Evolutionary conservation across 2,113 vertebrate species (phyloP).

Genomic region (Microtus oregoni): DNA sequence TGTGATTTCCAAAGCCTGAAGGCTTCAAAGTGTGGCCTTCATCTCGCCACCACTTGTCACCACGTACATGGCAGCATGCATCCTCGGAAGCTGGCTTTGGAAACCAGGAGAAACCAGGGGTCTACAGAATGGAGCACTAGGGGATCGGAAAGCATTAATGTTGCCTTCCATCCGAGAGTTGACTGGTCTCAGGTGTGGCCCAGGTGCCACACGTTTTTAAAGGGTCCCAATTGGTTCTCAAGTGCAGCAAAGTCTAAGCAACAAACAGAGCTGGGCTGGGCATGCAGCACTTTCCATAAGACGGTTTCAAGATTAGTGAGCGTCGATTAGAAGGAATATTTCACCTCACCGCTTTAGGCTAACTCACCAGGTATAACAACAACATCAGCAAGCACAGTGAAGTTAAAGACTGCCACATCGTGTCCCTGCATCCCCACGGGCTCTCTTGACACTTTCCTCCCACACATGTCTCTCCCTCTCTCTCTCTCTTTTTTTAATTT

Average conservation of each 20-base stretch:
- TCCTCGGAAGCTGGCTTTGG: neutral
- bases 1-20: neutral
- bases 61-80: neutral
- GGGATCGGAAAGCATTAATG: neutral
- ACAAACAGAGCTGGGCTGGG: neutral
- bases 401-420: slow-evolving; percentile 88
- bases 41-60: neutral
- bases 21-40: neutral
- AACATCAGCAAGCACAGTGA: slow-evolving; percentile 86
- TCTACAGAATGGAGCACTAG: neutral
- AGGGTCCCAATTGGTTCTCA: neutral
- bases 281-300: neutral
- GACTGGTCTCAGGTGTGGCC: neutral
- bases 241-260: neutral
- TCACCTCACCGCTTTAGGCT: slow-evolving; percentile 39
- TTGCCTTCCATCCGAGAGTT: neutral
- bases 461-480: slow-evolving; percentile 90
- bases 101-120: neutral
- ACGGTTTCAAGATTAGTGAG: neutral
- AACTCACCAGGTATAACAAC: slow-evolving; percentile 89
- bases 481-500: slow-evolving; percentile 76
- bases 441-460: slow-evolving; percentile 90
- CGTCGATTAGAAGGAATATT: slow-evolving; percentile 61
- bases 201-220: neutral
- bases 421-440: slow-evolving; percentile 86